Evolutionary conservation across 2,113 vertebrate genomes (phyloP).

Genomic region (Rhea pennata): DNA sequence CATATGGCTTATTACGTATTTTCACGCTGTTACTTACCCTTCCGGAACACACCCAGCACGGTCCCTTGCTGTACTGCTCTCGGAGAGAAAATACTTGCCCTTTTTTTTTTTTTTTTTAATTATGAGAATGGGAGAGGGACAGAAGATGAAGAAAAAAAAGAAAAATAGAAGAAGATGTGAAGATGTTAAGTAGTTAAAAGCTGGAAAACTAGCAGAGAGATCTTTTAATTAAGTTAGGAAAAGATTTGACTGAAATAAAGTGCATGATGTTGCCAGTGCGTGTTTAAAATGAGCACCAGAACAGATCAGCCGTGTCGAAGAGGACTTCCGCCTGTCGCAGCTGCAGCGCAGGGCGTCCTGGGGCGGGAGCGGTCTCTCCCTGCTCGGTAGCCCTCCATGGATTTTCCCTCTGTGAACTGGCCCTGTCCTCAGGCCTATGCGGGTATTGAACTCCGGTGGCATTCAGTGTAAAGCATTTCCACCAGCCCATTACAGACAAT

Average conservation of each 20-base stretch:
- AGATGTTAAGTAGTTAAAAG: background rate
- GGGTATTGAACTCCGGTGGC: background rate
- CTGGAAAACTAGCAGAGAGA: background rate
- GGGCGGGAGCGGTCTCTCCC: background rate
- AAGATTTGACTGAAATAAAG: background rate
- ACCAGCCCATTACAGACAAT: too few relatives aligned
- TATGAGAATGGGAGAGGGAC: background rate
- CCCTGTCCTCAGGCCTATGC: background rate
- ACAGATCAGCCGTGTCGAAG: background rate
- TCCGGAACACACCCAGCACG: background rate
- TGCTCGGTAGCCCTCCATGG: background rate
- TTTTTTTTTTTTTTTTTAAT: background rate
- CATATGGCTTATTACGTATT: fast-evolving
- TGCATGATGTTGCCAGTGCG: background rate
- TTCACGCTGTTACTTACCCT: background rate
- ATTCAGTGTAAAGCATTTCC: too few relatives aligned
- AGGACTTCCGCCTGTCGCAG: background rate
- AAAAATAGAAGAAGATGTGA: background rate
- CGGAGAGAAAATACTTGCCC: background rate
- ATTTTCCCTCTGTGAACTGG: background rate
- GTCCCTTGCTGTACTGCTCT: background rate
- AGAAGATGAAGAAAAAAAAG: background rate
- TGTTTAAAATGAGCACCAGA: background rate
- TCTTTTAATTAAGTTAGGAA: background rate
- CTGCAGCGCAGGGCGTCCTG: background rate